These are phyloP conservation scores for Lutraria rhynchaena DNA, from an alignment of 1,140 invertebrate species.

Conservation along the genomic window DNA sequence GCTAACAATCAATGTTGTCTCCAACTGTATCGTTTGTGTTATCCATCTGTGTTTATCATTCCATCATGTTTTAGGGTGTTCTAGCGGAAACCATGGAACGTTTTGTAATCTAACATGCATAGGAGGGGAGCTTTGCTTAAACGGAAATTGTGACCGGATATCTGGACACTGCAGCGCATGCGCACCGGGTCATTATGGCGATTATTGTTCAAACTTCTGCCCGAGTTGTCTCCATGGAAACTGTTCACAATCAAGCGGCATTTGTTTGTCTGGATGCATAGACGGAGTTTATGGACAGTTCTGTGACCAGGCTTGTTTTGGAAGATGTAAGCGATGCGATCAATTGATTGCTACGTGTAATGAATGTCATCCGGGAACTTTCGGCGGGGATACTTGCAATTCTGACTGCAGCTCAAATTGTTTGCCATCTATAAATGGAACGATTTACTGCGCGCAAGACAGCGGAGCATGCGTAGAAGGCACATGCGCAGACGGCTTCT, in stretches of 20 bases:
- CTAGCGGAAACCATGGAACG: not conserved
- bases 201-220: conserved; percentile 24
- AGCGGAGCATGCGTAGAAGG: conserved; percentile 3
- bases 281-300: conserved; percentile 26
- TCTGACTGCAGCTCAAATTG: conserved; percentile 30
- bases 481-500: conserved; percentile 4
- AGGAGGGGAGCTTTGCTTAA: conserved; percentile 8
- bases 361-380: conserved; percentile 20
- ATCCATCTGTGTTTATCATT: too few species aligned
- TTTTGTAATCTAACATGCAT: conserved; percentile 18
- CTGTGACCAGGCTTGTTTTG: conserved; percentile 14
- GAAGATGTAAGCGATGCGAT: conserved; percentile 20
- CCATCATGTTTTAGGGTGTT: conserved; percentile 16
- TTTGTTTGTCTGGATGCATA: conserved; percentile 11
- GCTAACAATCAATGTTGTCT: too few species aligned
- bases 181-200: conserved; percentile 1
- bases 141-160: conserved; percentile 21
- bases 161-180: conserved; percentile 31
- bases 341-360: conserved; percentile 24
- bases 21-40: too few species aligned
- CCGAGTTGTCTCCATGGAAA: conserved; percentile 15
- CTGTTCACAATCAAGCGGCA: conserved; percentile 22
- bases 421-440: not conserved
- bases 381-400: conserved; percentile 20
- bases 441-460: conserved; percentile 11